phyloP scores from a whole-genome alignment of 2,797 vertebrate genomes.

The Myripristis jacobus region DNA sequence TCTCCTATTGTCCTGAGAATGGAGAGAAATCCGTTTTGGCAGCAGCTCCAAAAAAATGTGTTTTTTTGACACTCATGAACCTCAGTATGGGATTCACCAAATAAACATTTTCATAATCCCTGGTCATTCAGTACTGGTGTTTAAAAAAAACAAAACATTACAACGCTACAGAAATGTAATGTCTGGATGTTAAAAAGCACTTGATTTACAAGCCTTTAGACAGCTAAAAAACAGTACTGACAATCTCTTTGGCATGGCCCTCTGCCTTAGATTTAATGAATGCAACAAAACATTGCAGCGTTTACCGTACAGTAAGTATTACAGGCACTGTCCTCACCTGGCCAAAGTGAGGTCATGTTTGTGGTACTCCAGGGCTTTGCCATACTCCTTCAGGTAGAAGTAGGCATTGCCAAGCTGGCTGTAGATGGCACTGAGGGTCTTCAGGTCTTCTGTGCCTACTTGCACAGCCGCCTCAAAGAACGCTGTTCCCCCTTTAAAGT shows the following conservation, averaged over 20 bases:
- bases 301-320: neutral
- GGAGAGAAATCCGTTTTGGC: slow-evolving; percentile 2
- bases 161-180: neutral
- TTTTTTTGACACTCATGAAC: neutral
- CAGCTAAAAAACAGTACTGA: too few species aligned
- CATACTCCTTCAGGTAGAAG: slow-evolving; percentile 97
- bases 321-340: slow-evolving; percentile 82
- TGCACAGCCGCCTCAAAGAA: slow-evolving; percentile 97
- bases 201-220: neutral
- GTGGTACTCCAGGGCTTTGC: slow-evolving; percentile 95
- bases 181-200: neutral
- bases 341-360: slow-evolving; percentile 95
- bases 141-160: neutral
- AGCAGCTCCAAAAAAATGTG: neutral
- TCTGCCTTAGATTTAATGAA: too few species aligned
- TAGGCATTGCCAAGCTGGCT: slow-evolving; percentile 98
- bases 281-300: neutral
- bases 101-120: neutral
- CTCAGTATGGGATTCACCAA: neutral
- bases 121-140: neutral
- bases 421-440: slow-evolving; percentile 99
- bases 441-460: slow-evolving; percentile 96
- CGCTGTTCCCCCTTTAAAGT: slow-evolving; percentile 93
- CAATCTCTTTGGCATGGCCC: too few species aligned
- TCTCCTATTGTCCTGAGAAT: slow-evolving; percentile 92